Evolutionary conservation across 2,888 invertebrate genomes (phyloP).

Genomic region (Sphaeridia pumilis): DNA sequence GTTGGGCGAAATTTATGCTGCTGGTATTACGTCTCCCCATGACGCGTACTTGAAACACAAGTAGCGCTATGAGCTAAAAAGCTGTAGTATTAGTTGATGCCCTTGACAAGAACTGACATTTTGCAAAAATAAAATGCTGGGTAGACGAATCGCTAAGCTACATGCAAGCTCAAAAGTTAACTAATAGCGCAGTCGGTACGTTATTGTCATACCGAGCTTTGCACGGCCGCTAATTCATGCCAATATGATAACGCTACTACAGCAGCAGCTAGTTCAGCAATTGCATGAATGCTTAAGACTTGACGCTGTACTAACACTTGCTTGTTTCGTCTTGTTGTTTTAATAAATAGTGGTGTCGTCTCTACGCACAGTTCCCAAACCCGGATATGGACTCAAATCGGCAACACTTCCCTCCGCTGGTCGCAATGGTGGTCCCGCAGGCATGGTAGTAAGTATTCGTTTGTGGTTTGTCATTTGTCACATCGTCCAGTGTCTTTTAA

Average conservation of each 20-base stretch:
- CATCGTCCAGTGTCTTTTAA: not conserved
- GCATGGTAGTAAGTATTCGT: constrained; percentile 37
- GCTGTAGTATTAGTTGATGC: not conserved
- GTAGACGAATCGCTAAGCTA: too few species aligned
- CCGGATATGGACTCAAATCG: constrained; percentile 63
- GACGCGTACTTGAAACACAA: too few species aligned
- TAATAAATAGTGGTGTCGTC: constrained; percentile 46
- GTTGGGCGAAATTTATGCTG: too few species aligned
- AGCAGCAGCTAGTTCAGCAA: not conserved
- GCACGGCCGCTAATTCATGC: too few species aligned
- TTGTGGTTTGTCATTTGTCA: not conserved
- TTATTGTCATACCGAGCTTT: too few species aligned
- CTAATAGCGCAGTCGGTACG: too few species aligned
- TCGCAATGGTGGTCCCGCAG: constrained; percentile 42
- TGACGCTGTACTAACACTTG: constrained; percentile 24
- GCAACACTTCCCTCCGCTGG: constrained; percentile 58
- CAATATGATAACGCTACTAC: too few species aligned
- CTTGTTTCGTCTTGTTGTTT: constrained; percentile 25
- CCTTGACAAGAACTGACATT: too few species aligned
- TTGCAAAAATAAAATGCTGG: too few species aligned
- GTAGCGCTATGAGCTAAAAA: too few species aligned
- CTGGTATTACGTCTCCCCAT: constrained; percentile 22
- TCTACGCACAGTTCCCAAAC: constrained; percentile 58
- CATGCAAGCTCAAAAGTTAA: too few species aligned
- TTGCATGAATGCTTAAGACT: not conserved